Conservation (phyloP, 2,888 invertebrate genomes). For the Operophtera brumata region DNA sequence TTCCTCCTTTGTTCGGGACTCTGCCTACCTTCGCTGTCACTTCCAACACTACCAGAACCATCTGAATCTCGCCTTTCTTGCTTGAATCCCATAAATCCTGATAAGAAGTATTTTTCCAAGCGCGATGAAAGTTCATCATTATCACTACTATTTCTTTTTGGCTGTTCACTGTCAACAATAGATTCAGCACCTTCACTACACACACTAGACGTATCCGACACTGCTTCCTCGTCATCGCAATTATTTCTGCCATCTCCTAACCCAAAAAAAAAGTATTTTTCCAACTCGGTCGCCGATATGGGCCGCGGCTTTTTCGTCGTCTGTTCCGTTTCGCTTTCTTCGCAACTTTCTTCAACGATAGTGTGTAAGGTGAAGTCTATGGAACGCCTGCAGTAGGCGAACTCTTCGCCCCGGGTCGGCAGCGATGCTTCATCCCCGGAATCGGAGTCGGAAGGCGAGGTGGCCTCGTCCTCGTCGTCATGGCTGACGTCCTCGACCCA, state of each 20-base stretch:
- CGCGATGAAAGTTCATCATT: slow-evolving; percentile 90
- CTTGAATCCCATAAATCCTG: slow-evolving; percentile 91
- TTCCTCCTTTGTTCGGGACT: slow-evolving; percentile 93
- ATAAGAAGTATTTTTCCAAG: slow-evolving; percentile 93
- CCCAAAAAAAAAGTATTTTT: slow-evolving; percentile 94
- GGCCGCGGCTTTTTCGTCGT: slow-evolving; percentile 83
- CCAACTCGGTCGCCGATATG: slow-evolving; percentile 90
- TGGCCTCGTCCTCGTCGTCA: slow-evolving; percentile 85
- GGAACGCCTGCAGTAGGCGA: slow-evolving; percentile 89
- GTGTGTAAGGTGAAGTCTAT: slow-evolving; percentile 95
- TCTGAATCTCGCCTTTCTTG: slow-evolving; percentile 89
- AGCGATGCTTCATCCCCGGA: slow-evolving; percentile 85
- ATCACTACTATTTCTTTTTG: slow-evolving; percentile 77
- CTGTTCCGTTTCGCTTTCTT: slow-evolving; percentile 93
- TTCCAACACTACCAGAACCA: slow-evolving; percentile 93
- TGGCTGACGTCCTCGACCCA: slow-evolving; percentile 95
- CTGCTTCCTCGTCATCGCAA: slow-evolving; percentile 82
- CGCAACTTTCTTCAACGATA: slow-evolving; percentile 96
- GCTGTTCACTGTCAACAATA: slow-evolving; percentile 81
- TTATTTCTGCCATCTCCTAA: slow-evolving; percentile 86
- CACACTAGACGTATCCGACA: slow-evolving; percentile 92
- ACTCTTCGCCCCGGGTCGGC: slow-evolving; percentile 89
- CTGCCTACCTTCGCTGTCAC: slow-evolving; percentile 93
- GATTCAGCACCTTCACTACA: slow-evolving; percentile 92
- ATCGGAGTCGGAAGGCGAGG: slow-evolving; percentile 84